Evolutionary conservation across 2,113 vertebrate species (phyloP), one percentile per base, ranked within the genome.

Genomic region (Phyllopteryx taeniolatus): DNA sequence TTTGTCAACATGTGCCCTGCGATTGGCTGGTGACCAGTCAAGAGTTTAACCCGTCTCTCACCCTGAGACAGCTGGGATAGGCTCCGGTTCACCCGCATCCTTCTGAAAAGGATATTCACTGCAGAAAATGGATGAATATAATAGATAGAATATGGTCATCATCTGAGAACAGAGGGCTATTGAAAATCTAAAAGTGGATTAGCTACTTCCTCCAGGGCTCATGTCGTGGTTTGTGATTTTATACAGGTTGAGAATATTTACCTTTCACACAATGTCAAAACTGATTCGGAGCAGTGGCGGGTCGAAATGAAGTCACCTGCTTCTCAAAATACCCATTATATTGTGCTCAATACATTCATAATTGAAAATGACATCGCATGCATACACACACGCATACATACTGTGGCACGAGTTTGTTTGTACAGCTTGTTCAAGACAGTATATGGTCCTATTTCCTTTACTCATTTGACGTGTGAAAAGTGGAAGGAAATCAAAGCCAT

Each of bases 401-500:
- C 70, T 61, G 73, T 15, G 46, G 69, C 27, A 42, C 8, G 61
- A n/a, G 67, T 82, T 83, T 91, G 77, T 89, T 90, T 86, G 75
- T 69, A 33, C 82, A 86, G 87, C 72, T 86, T 78, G 73, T 84
- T 84, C 69, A 73, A 63, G 76, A 51, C 71, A 59, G 49, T 33
- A 31, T 42, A 27, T 62, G 35, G 75, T 60, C 61, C 70, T 82
- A 20, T 15, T 74, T 79, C 70, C 71, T 42, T 73, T 74, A 56
- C 66, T 74, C 49, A 84, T 78, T 77, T 79, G 79, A 90, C 84
- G 86, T 90, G 88, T 85, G 79, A 90, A 90, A 89, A 85, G 83
- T 89, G 88, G 89, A 91, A 87, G 86, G 82, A 91, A 92, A 88
- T 88, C 84, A 88, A 89, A 86, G 81, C 61, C 73, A 74, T 90